A percentile compares a stretch with the other conserved stretches of the same genome.
Conservation (phyloP, 2,797 vertebrate genomes). For the Psittacula echo region DNA sequence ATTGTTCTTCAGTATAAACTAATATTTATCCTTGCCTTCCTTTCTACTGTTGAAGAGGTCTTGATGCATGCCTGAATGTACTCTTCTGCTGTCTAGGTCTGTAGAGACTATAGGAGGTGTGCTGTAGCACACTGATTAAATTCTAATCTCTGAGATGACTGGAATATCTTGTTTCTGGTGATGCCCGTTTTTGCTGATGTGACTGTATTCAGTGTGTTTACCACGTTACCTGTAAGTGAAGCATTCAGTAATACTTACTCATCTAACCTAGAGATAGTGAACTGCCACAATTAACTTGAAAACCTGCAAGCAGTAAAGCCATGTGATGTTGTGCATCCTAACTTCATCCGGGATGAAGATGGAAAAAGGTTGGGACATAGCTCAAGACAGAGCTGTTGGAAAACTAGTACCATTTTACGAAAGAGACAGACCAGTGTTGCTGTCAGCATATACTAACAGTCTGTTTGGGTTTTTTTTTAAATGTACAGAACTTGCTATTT, state of each 20-base stretch:
- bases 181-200: not conserved
- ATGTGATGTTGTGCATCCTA: not conserved
- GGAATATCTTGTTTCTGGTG: not conserved
- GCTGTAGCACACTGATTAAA: not conserved
- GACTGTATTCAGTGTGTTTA: not conserved
- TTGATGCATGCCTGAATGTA: not conserved
- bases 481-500: not conserved
- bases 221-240: not conserved
- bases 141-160: not conserved
- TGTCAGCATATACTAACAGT: not conserved
- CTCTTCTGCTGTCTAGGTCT: not conserved
- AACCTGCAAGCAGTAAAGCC: not conserved
- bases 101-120: not conserved
- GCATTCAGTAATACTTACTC: not conserved
- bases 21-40: not conserved
- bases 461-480: not conserved
- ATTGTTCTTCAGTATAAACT: not conserved
- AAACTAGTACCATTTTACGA: not conserved
- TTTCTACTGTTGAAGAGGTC: not conserved
- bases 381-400: not conserved
- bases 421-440: not conserved
- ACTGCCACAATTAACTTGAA: not conserved
- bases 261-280: not conserved
- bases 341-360: not conserved
- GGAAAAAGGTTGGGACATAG: not conserved